Conservation (phyloP, 2,888 invertebrate species). For the Macroteleia sp. region DNA sequence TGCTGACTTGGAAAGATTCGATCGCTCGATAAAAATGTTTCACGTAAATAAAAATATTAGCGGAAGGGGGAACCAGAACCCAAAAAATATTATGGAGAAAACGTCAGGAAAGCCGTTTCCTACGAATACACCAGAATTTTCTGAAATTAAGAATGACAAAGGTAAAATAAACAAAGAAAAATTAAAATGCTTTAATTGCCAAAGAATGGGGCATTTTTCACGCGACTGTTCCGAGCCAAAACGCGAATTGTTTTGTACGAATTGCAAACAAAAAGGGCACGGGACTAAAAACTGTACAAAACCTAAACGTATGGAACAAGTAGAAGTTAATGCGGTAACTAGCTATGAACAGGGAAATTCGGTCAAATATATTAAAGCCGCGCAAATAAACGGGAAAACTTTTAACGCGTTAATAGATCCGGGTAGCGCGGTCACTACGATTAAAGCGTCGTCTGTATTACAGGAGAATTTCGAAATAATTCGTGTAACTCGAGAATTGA, state of each 20-base stretch:
- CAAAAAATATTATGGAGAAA: too few relatives aligned
- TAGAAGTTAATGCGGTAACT: too few relatives aligned
- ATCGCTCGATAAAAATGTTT: conserved; percentile 12
- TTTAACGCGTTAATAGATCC: conserved; percentile 48
- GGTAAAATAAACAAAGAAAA: neutral
- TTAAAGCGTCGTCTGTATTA: conserved; percentile 48
- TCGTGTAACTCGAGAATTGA: too few relatives aligned
- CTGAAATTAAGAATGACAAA: neutral
- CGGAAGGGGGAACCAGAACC: too few relatives aligned
- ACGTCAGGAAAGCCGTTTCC: neutral
- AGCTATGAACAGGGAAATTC: too few relatives aligned
- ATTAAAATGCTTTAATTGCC: conserved; percentile 33
- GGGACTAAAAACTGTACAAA: too few relatives aligned
- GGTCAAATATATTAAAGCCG: conserved; percentile 48
- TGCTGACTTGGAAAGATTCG: too few relatives aligned
- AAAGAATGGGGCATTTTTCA: conserved; percentile 33
- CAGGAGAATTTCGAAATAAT: too few relatives aligned
- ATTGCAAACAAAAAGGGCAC: neutral
- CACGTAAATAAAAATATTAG: neutral
- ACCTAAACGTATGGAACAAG: too few relatives aligned
- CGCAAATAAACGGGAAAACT: conserved; percentile 25
- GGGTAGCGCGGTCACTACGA: conserved; percentile 55
- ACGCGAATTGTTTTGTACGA: neutral
- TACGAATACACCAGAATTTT: too few relatives aligned
- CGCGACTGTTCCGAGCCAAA: conserved; percentile 9